Conservation (phyloP, 2,113 vertebrate species). For the Regulus satrapa region DNA sequence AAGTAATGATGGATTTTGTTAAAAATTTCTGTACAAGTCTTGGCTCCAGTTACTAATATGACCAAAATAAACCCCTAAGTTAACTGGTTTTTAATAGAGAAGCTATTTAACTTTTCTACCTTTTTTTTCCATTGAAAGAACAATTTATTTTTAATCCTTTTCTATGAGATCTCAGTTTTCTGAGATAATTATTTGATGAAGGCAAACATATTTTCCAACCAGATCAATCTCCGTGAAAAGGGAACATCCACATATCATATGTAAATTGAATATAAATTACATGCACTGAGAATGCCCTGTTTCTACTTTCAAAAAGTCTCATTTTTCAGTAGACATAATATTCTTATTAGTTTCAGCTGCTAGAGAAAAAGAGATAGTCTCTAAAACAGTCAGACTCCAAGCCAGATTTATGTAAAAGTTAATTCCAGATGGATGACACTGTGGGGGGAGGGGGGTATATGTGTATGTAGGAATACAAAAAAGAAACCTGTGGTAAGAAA, state of each 20-base stretch:
- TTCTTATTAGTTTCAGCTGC: background rate
- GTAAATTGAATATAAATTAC: background rate
- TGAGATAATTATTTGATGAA: background rate
- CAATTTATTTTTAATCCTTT: background rate
- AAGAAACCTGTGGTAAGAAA: background rate
- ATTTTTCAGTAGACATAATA: background rate
- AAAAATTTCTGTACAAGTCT: background rate
- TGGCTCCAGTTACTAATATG: background rate
- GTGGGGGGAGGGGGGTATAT: no score
- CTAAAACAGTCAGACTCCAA: background rate
- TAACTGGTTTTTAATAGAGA: background rate
- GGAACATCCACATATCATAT: background rate
- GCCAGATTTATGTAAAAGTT: background rate
- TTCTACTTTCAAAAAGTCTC: background rate
- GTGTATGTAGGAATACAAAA: background rate
- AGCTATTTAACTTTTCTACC: background rate
- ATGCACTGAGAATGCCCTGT: background rate
- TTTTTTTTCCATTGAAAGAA: background rate
- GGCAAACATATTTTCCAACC: background rate
- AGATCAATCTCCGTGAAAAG: background rate
- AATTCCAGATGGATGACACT: background rate
- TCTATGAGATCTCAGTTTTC: background rate
- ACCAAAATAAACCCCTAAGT: background rate
- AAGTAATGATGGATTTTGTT: background rate
- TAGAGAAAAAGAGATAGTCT: background rate